Base-by-base conservation (phyloP, 2,888 invertebrate genomes). In the Calameuta pallipes region DNA sequence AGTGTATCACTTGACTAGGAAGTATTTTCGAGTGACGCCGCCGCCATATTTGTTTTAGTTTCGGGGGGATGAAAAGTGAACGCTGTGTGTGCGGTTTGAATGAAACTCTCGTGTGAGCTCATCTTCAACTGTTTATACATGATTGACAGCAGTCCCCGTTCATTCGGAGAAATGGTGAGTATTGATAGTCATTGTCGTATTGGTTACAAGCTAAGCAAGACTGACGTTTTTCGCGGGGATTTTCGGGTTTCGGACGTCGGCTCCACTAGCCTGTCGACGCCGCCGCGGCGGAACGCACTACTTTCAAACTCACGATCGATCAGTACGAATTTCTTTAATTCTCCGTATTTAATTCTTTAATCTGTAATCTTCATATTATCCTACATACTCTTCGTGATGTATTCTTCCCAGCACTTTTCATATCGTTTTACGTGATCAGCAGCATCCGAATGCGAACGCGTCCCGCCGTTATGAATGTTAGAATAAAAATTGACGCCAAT, bases 31-130 rank as follows among this genome's bases (percentile, higher is more conserved):
- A 86, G 86, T 81, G 90, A 89, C 89, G 89, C 89, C 85, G 84
- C 84, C 85, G 90, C 91, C 90, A 91, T 91, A 85, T 90, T 91
- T 90, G 90, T 90, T 90, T 86, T 88, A 89, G 89, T 90, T 89
- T 87, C 84, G 82, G 83, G 86, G 87, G 87, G 87, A 87, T 85
- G 87, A 86, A 86, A 86, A 86, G 87, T 83, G 86, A 83, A 87
- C 84, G 85, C 56, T 84, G 83, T 82, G 81, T 83, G 80, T 80
- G 76, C 77, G 82, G 83, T 86, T 86, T 84, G 82, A 86, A 87
- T 83, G 83, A 85, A 82, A 82, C 82, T 84, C 78, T 80, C 23
- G 23, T 23, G 56, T 23, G 23, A 56, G 56, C 56, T 56, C 56
- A 56, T 56, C 56, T 9, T 56, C 56, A 56, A 56, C 56, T 23